phyloP scores from a whole-genome alignment of 2,113 vertebrate species.

The Pogonocichla stellata region DNA sequence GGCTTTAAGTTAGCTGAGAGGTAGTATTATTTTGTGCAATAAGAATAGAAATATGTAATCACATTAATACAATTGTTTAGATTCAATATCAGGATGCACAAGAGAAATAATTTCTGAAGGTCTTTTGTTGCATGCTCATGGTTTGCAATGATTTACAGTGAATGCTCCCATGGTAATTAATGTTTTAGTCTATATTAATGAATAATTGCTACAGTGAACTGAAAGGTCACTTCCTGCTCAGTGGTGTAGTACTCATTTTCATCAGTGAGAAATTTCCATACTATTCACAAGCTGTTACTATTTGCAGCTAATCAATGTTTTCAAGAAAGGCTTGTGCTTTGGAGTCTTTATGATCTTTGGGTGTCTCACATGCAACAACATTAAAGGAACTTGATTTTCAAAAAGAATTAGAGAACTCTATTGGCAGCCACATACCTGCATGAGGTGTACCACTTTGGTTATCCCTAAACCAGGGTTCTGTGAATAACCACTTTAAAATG shows the following conservation, averaged over 20 bases:
- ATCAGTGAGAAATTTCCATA: not conserved
- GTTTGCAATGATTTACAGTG: not conserved
- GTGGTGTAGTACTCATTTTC: not conserved
- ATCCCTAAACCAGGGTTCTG: not conserved
- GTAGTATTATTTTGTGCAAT: not conserved
- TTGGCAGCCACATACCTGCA: not conserved
- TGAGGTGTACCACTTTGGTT: not conserved
- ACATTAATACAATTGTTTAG: not conserved
- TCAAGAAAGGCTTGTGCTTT: not conserved
- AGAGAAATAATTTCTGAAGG: not conserved
- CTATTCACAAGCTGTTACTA: not conserved
- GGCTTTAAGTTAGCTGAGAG: not conserved
- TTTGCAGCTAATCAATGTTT: not conserved
- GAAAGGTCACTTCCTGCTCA: slow-evolving; percentile 1
- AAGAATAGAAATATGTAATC: not conserved
- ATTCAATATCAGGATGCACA: not conserved
- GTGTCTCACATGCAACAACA: not conserved
- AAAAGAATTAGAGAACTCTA: not conserved
- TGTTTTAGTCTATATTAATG: not conserved
- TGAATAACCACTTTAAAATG: not conserved
- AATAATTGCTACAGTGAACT: slow-evolving; percentile 12
- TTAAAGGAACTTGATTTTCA: not conserved
- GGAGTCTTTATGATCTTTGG: not conserved
- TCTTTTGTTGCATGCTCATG: not conserved
- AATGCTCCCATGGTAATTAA: not conserved